Evolutionary conservation across 2,797 vertebrate genomes (phyloP), one percentile per base, ranked within the genome.

Genomic region (Sebastes jordani): DNA sequence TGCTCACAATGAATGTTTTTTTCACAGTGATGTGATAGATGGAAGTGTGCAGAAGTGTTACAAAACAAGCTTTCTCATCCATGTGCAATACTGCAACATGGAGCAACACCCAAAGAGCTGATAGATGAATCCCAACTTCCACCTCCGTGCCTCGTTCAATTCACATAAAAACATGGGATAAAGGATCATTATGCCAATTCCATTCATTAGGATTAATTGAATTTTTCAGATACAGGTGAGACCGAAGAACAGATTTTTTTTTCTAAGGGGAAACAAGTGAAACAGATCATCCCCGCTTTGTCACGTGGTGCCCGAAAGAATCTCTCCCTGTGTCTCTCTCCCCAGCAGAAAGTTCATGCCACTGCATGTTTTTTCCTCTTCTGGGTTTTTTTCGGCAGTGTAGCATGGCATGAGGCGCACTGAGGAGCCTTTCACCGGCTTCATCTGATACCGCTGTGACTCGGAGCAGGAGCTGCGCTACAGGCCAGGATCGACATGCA

Each of bases 381-480:
- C 78, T 66, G 87, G 85, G 64, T 55, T 91, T 90, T 91, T 64
- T 56, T 91, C 78, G 52, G 83, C 82, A 87, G 88, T 89, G 87
- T 93, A 88, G 87, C 86, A 81, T 92, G 89, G 89, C 86, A 90
- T 85, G 78, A 58, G 61, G 67, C 14, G 76, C 88, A 94, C 91
- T 94, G 91, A 94, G 86, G 83, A 84, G 83, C 91, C 92, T 93
- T 94, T 93, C 93, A 92, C 62, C 62, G 20, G 88, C 88, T 93
- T 92, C 92, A 95, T 90, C 90, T 85, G 94, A 94, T 94, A 93
- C 86, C 10, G 88, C 92, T 92, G 92, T 76, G 93, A 92, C 89
- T 92, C 27, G 60, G 82, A 88, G 90, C 82, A 42, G 80, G 81
- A 94, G 90, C 90, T 86, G 86, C 78, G 23, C 83, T 86, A 86